Evolutionary conservation across 2,797 vertebrate genomes (phyloP).

Genomic region (Sphenodon punctatus): DNA sequence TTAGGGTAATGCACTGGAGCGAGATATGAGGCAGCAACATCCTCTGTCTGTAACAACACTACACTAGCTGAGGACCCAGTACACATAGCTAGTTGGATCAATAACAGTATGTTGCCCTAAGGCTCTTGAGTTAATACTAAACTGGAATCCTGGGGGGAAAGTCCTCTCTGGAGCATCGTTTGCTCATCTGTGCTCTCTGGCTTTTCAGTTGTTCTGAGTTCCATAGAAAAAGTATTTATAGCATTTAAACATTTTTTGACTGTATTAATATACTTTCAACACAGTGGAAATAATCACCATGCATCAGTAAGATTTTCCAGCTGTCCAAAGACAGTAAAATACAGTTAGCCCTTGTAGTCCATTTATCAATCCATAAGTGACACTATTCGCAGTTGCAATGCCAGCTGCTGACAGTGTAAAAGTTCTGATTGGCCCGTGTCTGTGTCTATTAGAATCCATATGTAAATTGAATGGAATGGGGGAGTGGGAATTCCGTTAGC

Average conservation of each 20-base stretch:
- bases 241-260: slow-evolving; percentile 52
- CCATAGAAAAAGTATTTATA: slow-evolving; percentile 4
- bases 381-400: slow-evolving; percentile 49
- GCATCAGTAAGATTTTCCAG: slow-evolving; percentile 83
- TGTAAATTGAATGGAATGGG: slow-evolving; percentile 33
- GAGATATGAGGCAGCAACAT: not conserved
- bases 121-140: not conserved
- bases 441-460: slow-evolving; percentile 47
- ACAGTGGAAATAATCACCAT: slow-evolving; percentile 75
- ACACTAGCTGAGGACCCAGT: slow-evolving; percentile 5
- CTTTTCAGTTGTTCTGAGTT: not conserved
- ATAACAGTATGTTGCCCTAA: slow-evolving; percentile 4
- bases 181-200: accelerated
- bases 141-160: not conserved
- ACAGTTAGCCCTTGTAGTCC: slow-evolving; percentile 73
- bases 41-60: not conserved
- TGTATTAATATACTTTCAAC: slow-evolving; percentile 61
- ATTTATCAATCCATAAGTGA: slow-evolving; percentile 77
- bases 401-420: slow-evolving; percentile 43
- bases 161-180: not conserved
- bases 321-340: slow-evolving; percentile 78
- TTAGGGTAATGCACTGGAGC: too few relatives aligned
- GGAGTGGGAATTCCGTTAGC: not conserved
- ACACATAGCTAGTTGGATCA: not conserved
- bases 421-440: slow-evolving; percentile 46